These are phyloP conservation scores for Coptotermes formosanus DNA, from an alignment of 1,140 invertebrate species.

Conservation along the genomic window DNA sequence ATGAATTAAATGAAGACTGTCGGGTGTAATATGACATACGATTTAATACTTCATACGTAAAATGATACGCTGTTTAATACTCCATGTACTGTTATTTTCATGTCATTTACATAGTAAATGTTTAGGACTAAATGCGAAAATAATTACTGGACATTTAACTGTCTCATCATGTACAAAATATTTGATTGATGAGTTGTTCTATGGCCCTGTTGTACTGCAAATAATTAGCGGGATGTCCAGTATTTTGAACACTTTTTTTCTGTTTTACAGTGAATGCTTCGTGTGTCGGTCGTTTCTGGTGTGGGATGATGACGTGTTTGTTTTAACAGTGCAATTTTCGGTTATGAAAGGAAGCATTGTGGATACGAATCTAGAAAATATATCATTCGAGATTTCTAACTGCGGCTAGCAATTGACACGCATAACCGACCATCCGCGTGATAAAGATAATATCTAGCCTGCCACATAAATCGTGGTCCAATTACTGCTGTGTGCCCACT, in stretches of 20 bases:
- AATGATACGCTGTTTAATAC: neutral
- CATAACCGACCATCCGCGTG: neutral
- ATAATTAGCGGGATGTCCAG: neutral
- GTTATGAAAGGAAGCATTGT: neutral
- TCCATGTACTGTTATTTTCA: neutral
- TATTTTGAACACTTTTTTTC: neutral
- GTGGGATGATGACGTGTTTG: neutral
- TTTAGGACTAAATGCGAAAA: neutral
- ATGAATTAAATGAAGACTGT: neutral
- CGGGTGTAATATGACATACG: neutral
- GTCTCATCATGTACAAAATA: neutral
- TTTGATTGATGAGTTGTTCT: neutral
- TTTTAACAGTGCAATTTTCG: neutral
- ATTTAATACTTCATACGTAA: constrained; percentile 13
- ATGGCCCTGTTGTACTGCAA: neutral
- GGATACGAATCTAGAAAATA: neutral
- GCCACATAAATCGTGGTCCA: neutral
- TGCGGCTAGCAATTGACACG: neutral
- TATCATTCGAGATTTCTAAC: neutral
- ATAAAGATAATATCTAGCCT: neutral
- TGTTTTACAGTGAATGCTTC: neutral
- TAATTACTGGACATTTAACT: constrained; percentile 6
- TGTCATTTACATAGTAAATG: neutral
- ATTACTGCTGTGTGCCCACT: neutral
- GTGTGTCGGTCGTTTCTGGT: neutral